Conservation (phyloP, 2,888 invertebrate genomes). For the Sycophila texana region DNA sequence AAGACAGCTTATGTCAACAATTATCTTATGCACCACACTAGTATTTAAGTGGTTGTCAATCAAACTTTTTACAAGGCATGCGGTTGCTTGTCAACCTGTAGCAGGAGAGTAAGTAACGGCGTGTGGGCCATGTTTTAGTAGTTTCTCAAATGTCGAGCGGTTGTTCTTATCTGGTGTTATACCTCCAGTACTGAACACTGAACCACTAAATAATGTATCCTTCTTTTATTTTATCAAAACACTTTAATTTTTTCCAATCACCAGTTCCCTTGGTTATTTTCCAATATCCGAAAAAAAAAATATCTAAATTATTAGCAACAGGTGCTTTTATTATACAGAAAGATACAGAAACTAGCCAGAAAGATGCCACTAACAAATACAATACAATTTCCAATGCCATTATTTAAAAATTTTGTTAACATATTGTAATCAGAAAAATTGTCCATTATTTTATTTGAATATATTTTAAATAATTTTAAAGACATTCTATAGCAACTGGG, state of each 20-base stretch:
- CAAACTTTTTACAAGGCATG: conserved; percentile 49
- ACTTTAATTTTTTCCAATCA: neutral
- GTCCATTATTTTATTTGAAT: neutral
- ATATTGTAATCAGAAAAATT: neutral
- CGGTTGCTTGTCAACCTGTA: conserved; percentile 47
- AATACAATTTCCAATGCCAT: neutral
- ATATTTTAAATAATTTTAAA: conserved; percentile 6
- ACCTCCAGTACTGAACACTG: neutral
- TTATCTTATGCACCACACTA: conserved; percentile 47
- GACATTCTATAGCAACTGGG: conserved; percentile 8
- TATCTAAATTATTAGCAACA: conserved; percentile 16
- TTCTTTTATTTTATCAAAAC: conserved; percentile 5
- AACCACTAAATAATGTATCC: neutral
- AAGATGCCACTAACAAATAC: too few relatives aligned
- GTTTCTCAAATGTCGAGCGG: conserved; percentile 27
- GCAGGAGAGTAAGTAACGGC: conserved; percentile 49
- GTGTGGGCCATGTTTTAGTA: conserved; percentile 36
- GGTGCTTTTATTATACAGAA: conserved; percentile 5
- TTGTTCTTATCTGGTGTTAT: conserved; percentile 19
- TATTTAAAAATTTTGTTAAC: neutral
- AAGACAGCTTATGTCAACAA: conserved; percentile 41
- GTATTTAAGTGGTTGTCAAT: conserved; percentile 47
- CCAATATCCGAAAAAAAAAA: neutral
- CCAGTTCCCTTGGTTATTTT: neutral
- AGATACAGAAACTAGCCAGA: too few relatives aligned